Percentiles rank a stretch among this genome's conserved stretches.
Conservation (phyloP, 2,113 vertebrate genomes). For the Silurus glanis region DNA sequence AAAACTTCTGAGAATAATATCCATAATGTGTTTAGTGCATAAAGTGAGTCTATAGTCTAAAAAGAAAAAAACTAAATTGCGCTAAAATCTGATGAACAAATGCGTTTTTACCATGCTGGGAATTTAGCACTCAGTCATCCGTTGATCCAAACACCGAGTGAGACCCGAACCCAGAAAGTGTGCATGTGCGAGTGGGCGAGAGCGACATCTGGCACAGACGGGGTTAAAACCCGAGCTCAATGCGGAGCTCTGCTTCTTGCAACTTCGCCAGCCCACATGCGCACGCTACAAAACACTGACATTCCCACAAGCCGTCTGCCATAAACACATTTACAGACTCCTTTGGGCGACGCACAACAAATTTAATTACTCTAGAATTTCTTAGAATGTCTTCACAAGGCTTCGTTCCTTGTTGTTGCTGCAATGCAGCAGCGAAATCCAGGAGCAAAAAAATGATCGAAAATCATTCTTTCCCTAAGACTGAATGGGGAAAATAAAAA, state of each 20-base stretch:
- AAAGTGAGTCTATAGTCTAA: too few relatives aligned
- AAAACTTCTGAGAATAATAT: too few relatives aligned
- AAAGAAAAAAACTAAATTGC: background rate
- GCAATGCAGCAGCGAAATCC: constrained; percentile 23
- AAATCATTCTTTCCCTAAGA: too few relatives aligned
- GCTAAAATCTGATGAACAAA: background rate
- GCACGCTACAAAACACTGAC: background rate
- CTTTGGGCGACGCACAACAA: background rate
- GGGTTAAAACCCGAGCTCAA: constrained; percentile 41
- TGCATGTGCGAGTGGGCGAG: constrained; percentile 17
- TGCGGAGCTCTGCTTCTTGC: constrained; percentile 32
- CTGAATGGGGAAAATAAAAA: background rate
- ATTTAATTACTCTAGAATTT: background rate
- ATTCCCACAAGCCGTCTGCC: background rate
- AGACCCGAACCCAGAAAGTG: constrained; percentile 4
- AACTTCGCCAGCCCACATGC: constrained; percentile 36
- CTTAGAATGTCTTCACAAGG: background rate
- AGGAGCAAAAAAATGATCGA: background rate
- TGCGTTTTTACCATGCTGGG: background rate
- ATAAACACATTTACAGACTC: background rate
- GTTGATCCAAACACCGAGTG: background rate
- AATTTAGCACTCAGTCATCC: background rate
- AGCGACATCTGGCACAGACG: constrained; percentile 13
- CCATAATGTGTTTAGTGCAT: too few relatives aligned
- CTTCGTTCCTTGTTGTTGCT: background rate